Evolutionary conservation across 2,113 vertebrate genomes (phyloP).

Genomic region (Platichthys stellatus): DNA sequence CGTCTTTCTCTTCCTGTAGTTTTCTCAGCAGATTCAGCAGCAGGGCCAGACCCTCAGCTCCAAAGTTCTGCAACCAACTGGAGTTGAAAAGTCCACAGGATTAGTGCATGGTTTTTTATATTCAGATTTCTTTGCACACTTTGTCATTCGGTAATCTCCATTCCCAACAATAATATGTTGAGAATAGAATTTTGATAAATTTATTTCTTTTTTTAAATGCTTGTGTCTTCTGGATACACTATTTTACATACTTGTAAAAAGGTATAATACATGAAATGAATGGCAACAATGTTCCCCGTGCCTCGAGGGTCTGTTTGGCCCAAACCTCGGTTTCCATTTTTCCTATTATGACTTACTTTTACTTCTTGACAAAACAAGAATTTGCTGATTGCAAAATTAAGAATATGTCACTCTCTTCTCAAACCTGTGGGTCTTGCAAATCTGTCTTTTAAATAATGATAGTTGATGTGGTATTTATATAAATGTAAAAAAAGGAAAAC

Average conservation of each 20-base stretch:
- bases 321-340: too few relatives aligned
- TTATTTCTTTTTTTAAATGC: background rate
- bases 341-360: too few relatives aligned
- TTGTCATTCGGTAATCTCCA: background rate
- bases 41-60: slow-evolving; percentile 86
- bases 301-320: too few relatives aligned
- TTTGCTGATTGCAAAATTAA: too few relatives aligned
- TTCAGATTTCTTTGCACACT: background rate
- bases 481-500: too few relatives aligned
- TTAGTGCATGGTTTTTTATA: background rate
- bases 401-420: too few relatives aligned
- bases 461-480: too few relatives aligned
- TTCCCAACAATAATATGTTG: background rate
- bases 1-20: slow-evolving; percentile 88
- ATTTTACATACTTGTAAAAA: background rate
- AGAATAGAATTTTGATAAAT: background rate
- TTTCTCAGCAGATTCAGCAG: slow-evolving; percentile 85
- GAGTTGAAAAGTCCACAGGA: slow-evolving; percentile 18
- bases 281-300: too few relatives aligned
- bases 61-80: slow-evolving; percentile 95
- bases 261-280: background rate
- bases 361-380: too few relatives aligned
- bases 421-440: too few relatives aligned
- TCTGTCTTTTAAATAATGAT: too few relatives aligned
- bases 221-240: background rate